These are phyloP conservation scores for Platyscapa corneri DNA, from an alignment of 1,140 invertebrate species.

Conservation along the genomic window DNA sequence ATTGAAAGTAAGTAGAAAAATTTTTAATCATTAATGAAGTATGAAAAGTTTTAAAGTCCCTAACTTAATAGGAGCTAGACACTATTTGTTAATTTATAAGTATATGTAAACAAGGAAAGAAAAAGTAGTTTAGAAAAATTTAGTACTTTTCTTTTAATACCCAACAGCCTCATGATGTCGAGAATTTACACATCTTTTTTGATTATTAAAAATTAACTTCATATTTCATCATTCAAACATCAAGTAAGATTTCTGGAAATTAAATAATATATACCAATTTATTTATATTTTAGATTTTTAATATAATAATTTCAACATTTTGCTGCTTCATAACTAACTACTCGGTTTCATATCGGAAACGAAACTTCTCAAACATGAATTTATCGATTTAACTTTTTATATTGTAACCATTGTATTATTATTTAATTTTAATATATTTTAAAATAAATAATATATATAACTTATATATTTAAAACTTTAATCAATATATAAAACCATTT, in stretches of 20 bases:
- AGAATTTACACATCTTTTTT: constrained; percentile 3
- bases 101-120: background rate
- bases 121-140: background rate
- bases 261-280: too few species aligned
- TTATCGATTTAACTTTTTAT: too few species aligned
- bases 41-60: constrained; percentile 27
- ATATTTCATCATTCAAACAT: background rate
- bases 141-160: constrained; percentile 8
- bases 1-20: background rate
- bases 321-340: too few species aligned
- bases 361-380: too few species aligned
- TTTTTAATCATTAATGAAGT: constrained; percentile 35
- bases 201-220: constrained; percentile 1
- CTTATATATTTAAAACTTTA: too few species aligned
- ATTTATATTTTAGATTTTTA: too few species aligned
- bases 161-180: background rate
- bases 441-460: too few species aligned
- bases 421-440: too few species aligned
- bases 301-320: too few species aligned
- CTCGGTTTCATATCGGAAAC: too few species aligned
- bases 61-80: background rate
- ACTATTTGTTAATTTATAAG: background rate
- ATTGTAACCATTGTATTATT: too few species aligned
- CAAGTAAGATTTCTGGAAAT: background rate
- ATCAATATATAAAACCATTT: too few species aligned